Evolutionary conservation across 2,797 vertebrate genomes (phyloP).

Genomic region (Lepus townsendii): DNA sequence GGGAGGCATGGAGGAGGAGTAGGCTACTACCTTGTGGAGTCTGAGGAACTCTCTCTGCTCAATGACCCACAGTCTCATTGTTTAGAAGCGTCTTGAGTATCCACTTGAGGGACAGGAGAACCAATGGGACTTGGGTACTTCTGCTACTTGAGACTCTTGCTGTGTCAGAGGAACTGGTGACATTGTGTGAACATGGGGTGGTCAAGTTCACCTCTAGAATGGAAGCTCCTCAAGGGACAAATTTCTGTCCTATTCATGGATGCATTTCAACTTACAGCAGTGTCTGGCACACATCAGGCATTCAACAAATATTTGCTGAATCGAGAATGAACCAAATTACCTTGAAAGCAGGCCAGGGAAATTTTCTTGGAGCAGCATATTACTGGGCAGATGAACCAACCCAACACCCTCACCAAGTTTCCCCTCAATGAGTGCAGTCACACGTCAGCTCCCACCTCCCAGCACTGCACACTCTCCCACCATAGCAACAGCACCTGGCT

Average conservation of each 20-base stretch:
- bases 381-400: background rate
- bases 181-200: background rate
- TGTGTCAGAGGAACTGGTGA: background rate
- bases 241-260: background rate
- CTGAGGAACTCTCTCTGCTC: background rate
- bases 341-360: background rate
- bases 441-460: background rate
- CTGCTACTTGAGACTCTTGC: background rate
- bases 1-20: background rate
- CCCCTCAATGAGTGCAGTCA: rapidly evolving
- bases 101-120: background rate
- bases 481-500: too few species aligned
- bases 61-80: background rate
- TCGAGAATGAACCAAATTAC: background rate
- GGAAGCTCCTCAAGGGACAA: background rate
- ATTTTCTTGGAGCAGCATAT: background rate
- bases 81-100: background rate
- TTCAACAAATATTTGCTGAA: background rate
- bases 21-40: background rate
- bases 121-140: background rate
- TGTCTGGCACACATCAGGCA: background rate
- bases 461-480: rapidly evolving
- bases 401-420: background rate
- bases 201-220: background rate
- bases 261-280: background rate